Base-by-base conservation (phyloP, 2,888 invertebrate genomes). In the Himalopsyche kuldschensis region DNA sequence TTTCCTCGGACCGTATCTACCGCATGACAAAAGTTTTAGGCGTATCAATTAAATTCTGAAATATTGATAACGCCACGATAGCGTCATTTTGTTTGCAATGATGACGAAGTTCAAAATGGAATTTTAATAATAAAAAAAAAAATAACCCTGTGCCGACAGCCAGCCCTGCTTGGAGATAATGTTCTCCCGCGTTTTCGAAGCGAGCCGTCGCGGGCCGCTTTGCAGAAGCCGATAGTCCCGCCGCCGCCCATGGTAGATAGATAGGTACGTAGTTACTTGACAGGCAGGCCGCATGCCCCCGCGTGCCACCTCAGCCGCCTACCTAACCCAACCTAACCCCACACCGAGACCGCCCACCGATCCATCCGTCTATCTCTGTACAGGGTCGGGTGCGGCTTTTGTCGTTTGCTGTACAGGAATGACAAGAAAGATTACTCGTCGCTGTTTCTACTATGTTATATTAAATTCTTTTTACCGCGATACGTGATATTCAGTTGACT, bases 231-330 rank as follows among this genome's bases (percentile, higher is more conserved):
- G 69, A 69, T 69, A 69, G 69, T 69, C 69, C 69, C 69, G 69
- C 69, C 69, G 69, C 69, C 69, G 69, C 69, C 69, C 69, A 69
- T 69, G 69, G 24, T 27, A 69, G 69, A 69, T 69, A 69, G 63
- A 20, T 69, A 69, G 69, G 69, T 69, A 69, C 69, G 15, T 69
- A 69, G 69, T 69, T 69, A 69, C 76, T 32, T 76, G 76, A 76
- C 76, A 41, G 32, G 76, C 76, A 41, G 69, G 32, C 76, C 76
- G 76, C 76, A 76, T 69, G 76, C 76, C 76, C 41, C 76, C 76
- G 76, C 32, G 69, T 69, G 76, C 76, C 35, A 31, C 76, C 31
- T 76, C 76, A 32, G 32, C 76, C 41, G 76, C 76, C 76, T 32
- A n/a, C 31, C 76, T 32, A 20, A 32, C 35, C 76, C 76, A 32